Evolutionary conservation across 2,113 vertebrate genomes (phyloP).

Genomic region (Anarrhichthys ocellatus): DNA sequence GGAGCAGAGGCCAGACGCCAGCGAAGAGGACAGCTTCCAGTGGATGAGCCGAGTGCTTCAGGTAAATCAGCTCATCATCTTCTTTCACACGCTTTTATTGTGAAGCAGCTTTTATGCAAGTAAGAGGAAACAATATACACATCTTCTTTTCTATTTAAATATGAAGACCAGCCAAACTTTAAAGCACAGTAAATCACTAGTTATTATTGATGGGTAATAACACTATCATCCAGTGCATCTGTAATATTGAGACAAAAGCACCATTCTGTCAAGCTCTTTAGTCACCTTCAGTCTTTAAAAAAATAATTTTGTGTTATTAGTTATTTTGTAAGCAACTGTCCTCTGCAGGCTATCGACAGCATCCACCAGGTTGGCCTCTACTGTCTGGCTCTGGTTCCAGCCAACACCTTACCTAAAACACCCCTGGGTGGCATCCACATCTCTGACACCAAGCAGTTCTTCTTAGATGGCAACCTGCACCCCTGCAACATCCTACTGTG

Average conservation of each 20-base stretch:
- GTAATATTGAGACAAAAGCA: not conserved
- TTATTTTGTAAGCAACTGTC: not conserved
- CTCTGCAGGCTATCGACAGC: slow-evolving; percentile 93
- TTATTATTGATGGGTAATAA: not conserved
- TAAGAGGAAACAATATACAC: not conserved
- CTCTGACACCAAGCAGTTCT: slow-evolving; percentile 96
- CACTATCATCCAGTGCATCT: not conserved
- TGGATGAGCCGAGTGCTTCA: slow-evolving; percentile 99
- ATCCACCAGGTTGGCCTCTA: slow-evolving; percentile 99
- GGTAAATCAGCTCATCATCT: slow-evolving; percentile 75
- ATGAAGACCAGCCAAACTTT: not conserved
- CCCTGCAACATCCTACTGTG: slow-evolving; percentile 99
- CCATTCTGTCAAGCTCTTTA: not conserved
- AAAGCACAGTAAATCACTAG: not conserved
- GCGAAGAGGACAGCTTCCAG: slow-evolving; percentile 97
- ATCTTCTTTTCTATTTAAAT: not conserved
- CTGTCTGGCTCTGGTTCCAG: slow-evolving; percentile 95
- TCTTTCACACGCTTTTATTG: not conserved
- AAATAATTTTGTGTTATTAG: not conserved
- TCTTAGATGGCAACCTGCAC: slow-evolving; percentile 95
- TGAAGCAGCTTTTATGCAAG: not conserved
- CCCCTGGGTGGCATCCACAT: slow-evolving; percentile 96
- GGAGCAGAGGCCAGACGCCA: slow-evolving; percentile 95
- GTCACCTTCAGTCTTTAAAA: not conserved
- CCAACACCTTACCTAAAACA: slow-evolving; percentile 97